phyloP scores from a whole-genome alignment of 2,888 invertebrate species.

The Colletes collaris region DNA sequence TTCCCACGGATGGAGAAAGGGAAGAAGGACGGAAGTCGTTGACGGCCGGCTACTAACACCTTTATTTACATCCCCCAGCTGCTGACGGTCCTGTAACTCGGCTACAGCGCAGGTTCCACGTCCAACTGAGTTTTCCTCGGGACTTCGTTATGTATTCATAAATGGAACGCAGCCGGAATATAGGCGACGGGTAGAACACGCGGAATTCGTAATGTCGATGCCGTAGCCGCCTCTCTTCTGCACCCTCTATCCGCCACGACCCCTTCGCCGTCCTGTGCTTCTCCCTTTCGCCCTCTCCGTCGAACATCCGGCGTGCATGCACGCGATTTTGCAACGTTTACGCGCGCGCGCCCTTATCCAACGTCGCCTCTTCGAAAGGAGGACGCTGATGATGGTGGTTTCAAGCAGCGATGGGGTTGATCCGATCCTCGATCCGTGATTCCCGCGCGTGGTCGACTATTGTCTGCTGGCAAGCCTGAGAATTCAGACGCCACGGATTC shows the following conservation, averaged over 20 bases:
- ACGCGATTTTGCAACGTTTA: conserved; percentile 50
- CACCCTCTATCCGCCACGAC: conserved; percentile 11
- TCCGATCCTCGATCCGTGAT: conserved; percentile 1
- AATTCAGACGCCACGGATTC: background rate
- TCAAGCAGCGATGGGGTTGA: conserved; percentile 18
- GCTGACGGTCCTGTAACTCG: conserved; percentile 25
- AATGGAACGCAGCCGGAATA: conserved; percentile 76
- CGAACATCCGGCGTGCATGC: conserved; percentile 43
- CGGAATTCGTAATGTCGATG: conserved; percentile 75
- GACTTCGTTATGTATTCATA: conserved; percentile 79
- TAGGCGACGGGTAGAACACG: conserved; percentile 68
- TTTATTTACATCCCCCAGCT: conserved; percentile 29
- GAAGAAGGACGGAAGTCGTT: conserved; percentile 33
- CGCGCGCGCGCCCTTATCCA: conserved; percentile 31
- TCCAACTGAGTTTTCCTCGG: conserved; percentile 65
- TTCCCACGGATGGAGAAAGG: conserved; percentile 5
- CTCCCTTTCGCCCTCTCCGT: conserved; percentile 14
- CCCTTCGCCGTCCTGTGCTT: background rate
- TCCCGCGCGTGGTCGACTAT: background rate
- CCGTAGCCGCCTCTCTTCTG: conserved; percentile 24
- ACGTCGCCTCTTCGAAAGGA: conserved; percentile 19
- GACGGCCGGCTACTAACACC: conserved; percentile 51
- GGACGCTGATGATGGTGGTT: conserved; percentile 27
- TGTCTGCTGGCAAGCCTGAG: background rate
- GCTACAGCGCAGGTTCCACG: conserved; percentile 44